A percentile compares a stretch with the other conserved stretches of the same genome.
Conservation (phyloP, 2,113 vertebrate species). For the Nicator chloris region DNA sequence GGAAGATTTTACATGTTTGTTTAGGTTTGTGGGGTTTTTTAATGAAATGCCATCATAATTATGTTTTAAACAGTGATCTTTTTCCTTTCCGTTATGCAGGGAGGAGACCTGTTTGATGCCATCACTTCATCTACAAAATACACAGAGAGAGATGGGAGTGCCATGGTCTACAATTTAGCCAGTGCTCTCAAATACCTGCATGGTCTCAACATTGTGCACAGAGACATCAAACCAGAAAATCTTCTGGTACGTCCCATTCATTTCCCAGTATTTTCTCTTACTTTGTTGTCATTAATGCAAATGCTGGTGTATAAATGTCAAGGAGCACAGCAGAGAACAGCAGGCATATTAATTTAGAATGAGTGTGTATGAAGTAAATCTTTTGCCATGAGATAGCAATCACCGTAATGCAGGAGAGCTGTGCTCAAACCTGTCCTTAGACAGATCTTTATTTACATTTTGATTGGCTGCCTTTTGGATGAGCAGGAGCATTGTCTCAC, state of each 20-base stretch:
- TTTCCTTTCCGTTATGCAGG: slow-evolving; percentile 65
- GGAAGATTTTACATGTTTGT: not conserved
- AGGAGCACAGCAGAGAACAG: not conserved
- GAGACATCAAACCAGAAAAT: slow-evolving; percentile 98
- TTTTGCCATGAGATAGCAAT: not conserved
- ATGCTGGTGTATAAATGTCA: not conserved
- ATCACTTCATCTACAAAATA: slow-evolving; percentile 97
- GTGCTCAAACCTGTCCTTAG: not conserved
- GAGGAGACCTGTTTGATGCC: slow-evolving; percentile 94
- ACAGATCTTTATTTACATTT: slow-evolving; percentile 15
- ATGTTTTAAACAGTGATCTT: not conserved
- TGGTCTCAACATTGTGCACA: slow-evolving; percentile 89
- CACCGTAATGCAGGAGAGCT: not conserved
- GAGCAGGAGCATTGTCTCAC: not conserved
- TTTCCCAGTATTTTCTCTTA: not conserved
- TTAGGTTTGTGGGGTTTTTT: not conserved
- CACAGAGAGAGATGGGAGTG: slow-evolving; percentile 89
- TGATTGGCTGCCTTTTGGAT: not conserved
- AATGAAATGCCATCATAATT: not conserved
- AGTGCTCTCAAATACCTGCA: slow-evolving; percentile 93
- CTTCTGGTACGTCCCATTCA: slow-evolving; percentile 78
- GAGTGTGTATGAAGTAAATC: not conserved
- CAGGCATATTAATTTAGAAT: slow-evolving; percentile 4
- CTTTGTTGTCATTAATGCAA: not conserved
- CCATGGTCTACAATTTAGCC: slow-evolving; percentile 93